These are phyloP conservation scores for Hippopotamyrus pictus DNA, from an alignment of 2,797 vertebrate genomes.

Conservation along the genomic window DNA sequence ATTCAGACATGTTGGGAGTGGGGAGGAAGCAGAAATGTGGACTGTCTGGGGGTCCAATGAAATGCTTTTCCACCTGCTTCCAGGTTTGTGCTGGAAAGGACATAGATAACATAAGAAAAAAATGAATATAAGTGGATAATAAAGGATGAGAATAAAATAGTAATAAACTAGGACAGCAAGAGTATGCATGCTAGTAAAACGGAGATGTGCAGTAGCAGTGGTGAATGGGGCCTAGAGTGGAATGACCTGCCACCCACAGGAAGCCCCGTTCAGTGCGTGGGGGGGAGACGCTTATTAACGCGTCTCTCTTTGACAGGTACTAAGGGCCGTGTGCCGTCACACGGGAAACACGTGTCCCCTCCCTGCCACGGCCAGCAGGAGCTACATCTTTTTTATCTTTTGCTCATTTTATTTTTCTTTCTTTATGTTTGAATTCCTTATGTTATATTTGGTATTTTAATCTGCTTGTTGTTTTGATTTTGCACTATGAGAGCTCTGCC, in stretches of 20 bases:
- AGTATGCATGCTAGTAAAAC: neutral
- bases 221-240: neutral
- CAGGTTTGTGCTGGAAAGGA: neutral
- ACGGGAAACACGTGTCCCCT: neutral
- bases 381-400: neutral
- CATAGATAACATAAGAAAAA: neutral
- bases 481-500: neutral
- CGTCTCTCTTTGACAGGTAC: neutral
- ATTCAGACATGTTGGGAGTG: neutral
- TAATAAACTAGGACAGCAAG: neutral
- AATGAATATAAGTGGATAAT: neutral
- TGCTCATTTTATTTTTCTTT: neutral
- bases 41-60: neutral
- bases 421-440: neutral
- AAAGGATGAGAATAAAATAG: neutral
- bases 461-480: neutral
- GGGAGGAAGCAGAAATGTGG: neutral
- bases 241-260: neutral
- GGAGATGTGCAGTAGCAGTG: neutral
- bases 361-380: neutral
- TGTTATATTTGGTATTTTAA: neutral
- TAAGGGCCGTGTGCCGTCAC: neutral
- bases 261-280: neutral
- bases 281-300: neutral
- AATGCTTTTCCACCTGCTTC: neutral